Evolutionary conservation across 2,888 invertebrate genomes (phyloP), one percentile per base, ranked within the genome.

Genomic region (Seira ritae): DNA sequence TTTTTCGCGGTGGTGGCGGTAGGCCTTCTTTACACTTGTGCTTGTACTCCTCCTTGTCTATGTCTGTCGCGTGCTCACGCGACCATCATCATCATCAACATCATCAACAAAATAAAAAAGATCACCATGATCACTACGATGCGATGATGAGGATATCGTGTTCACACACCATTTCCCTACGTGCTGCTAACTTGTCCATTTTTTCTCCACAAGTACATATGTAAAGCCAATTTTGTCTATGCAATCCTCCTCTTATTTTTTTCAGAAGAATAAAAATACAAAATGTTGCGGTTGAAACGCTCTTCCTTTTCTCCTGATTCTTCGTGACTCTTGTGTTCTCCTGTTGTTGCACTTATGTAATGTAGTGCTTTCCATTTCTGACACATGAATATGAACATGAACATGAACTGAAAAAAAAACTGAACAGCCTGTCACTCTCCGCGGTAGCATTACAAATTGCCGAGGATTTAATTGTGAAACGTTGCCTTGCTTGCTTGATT

Each of bases 91-190:
- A 62, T n/a, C 8, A 10, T 8, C 62, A 12, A 19, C 37, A n/a
- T n/a, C 76, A 67, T 15, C 20, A 17, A 77, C 76, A 66, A 46
- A 46, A 50, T 69, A 37, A 77, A 73, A 31, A 20, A 78, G 81
- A 84, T 78, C 71, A 78, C 78, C 80, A 83, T 68, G 71, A 31
- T 31, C 3, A 31, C 31, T 2, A 31, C 8, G 31, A 31, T 31
- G 31, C 2, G 2, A 8, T 31, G 31, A 31, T 31, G 77, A 73
- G 83, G 85, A 87, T 88, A 88, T 88, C 88, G 88, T 87, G 88
- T 88, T 88, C 88, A 88, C 88, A 88, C 87, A 81, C 87, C 88
- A 88, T 88, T 88, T 88, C 82, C 62, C 80, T 69, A 67, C 72
- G 62, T 81, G 66, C 75, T 83, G 73, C 69, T 84, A 84, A 83